These are phyloP conservation scores for Ganaspis sp. DNA, from an alignment of 1,140 invertebrate species.

Conservation along the genomic window DNA sequence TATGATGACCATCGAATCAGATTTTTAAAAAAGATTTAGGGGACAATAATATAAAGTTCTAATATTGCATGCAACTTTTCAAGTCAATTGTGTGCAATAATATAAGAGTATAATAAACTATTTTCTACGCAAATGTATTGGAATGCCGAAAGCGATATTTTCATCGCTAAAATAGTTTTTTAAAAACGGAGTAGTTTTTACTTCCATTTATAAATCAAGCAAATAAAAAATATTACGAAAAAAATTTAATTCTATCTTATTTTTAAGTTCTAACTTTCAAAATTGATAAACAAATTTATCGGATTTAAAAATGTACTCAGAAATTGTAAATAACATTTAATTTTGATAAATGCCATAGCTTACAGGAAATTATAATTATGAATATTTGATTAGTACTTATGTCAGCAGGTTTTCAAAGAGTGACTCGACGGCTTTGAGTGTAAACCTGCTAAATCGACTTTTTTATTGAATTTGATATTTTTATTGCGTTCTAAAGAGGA, in stretches of 20 bases:
- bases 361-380: too few relatives aligned
- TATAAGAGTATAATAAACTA: background rate
- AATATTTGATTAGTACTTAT: too few relatives aligned
- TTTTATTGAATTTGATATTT: too few relatives aligned
- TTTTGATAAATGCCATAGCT: too few relatives aligned
- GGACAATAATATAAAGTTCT: conserved; percentile 11
- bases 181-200: background rate
- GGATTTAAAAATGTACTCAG: too few relatives aligned
- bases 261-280: background rate
- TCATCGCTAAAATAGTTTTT: background rate
- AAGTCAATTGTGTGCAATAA: conserved; percentile 9
- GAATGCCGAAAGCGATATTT: conserved; percentile 8
- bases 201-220: background rate
- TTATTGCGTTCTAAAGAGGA: too few relatives aligned
- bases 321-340: too few relatives aligned
- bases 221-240: background rate
- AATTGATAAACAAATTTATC: too few relatives aligned
- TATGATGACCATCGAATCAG: background rate
- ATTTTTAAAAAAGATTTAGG: background rate
- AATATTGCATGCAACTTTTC: background rate
- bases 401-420: too few relatives aligned
- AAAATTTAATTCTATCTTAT: too few relatives aligned
- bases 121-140: conserved; percentile 17
- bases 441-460: too few relatives aligned
- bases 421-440: too few relatives aligned